Conservation (phyloP, 2,888 invertebrate species). For the Mesorhabditis sp. region DNA sequence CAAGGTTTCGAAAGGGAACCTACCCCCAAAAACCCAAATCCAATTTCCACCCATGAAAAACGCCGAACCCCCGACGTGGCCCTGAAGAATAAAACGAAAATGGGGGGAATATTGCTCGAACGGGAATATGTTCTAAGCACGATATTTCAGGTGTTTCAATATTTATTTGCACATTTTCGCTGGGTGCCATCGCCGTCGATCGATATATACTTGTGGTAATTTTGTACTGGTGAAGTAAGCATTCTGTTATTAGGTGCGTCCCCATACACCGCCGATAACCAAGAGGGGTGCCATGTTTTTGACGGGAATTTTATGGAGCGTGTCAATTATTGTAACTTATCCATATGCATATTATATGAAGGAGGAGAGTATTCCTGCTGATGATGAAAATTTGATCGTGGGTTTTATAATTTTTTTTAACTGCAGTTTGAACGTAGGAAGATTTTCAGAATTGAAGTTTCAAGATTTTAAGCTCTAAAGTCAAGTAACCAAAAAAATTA, state of each 20-base stretch:
- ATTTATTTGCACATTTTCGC: slow-evolving; percentile 90
- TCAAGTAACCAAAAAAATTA: background rate
- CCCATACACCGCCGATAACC: slow-evolving; percentile 40
- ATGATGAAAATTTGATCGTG: background rate
- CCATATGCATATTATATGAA: slow-evolving; percentile 82
- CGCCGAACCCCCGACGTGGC: too few relatives aligned
- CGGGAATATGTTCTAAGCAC: too few relatives aligned
- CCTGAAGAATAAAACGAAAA: too few relatives aligned
- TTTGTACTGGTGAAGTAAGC: slow-evolving; percentile 75
- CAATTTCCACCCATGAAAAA: too few relatives aligned
- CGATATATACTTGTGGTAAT: slow-evolving; percentile 79
- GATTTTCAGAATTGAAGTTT: too few relatives aligned
- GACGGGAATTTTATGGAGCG: slow-evolving; percentile 40
- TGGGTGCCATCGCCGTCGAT: slow-evolving; percentile 93
- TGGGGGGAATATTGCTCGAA: too few relatives aligned
- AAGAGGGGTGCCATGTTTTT: slow-evolving; percentile 31
- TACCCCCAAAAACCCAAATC: too few relatives aligned
- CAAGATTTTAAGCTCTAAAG: too few relatives aligned
- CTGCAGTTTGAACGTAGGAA: too few relatives aligned
- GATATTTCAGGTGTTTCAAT: slow-evolving; percentile 73
- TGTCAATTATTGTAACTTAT: slow-evolving; percentile 77
- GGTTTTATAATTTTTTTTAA: too few relatives aligned
- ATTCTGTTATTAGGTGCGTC: slow-evolving; percentile 57
- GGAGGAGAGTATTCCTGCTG: slow-evolving; percentile 21
- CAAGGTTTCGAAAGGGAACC: too few relatives aligned